phyloP scores from a whole-genome alignment of 37 sponge, comb jelly and placozoan species.

The Beroe forskalii region DNA sequence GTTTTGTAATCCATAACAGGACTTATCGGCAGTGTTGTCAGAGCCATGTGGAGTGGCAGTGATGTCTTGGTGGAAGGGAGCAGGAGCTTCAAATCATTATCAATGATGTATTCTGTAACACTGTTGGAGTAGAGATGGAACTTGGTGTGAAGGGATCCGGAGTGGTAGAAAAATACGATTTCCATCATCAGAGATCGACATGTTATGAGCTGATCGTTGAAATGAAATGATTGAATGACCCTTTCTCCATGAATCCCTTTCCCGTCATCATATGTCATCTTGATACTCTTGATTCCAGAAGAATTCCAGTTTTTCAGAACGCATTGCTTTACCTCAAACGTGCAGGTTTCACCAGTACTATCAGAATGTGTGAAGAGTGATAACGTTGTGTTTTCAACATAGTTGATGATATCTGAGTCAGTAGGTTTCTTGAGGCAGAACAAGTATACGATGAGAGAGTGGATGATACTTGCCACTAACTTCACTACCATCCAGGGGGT shows the following conservation, averaged over 20 bases:
- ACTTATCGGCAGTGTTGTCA: background rate
- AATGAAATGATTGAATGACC: background rate
- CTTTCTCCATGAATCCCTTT: no score
- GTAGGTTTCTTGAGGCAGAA: background rate
- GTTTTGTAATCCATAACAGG: background rate
- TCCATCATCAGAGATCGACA: background rate
- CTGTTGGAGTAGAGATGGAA: conserved; percentile 36
- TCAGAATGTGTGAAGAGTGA: background rate
- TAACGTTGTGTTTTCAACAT: conserved; percentile 18
- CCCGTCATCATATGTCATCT: background rate
- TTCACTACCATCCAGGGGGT: conserved; percentile 15
- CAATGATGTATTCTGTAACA: conserved; percentile 8
- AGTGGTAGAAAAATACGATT: background rate
- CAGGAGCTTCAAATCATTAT: background rate
- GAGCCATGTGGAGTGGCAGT: conserved; percentile 18
- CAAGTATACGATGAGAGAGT: background rate
- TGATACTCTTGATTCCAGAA: background rate
- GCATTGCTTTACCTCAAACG: background rate
- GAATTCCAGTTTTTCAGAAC: background rate
- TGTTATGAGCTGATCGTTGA: background rate
- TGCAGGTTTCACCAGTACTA: no score
- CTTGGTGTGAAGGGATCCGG: background rate
- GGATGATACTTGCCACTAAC: background rate
- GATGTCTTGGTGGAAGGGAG: background rate
- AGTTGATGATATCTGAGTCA: background rate